Conservation (phyloP, 2,113 vertebrate species). For the Motacilla alba region DNA sequence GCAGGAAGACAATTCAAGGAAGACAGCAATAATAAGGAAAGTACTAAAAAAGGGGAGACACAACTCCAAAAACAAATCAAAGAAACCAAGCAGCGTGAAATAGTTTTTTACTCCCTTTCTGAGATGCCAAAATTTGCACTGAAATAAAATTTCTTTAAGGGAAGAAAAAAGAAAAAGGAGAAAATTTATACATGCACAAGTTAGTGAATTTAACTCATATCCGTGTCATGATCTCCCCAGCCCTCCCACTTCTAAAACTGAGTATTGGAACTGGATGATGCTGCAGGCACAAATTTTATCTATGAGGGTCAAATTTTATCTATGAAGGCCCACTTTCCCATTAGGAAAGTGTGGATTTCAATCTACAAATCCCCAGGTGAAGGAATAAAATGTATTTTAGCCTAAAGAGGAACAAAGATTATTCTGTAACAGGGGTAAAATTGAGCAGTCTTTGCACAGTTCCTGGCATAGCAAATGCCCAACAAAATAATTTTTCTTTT, state of each 20-base stretch:
- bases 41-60: not conserved
- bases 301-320: not conserved
- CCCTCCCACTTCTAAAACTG: not conserved
- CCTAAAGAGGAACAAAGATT: not conserved
- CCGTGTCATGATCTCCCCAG: not conserved
- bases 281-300: not conserved
- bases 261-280: not conserved
- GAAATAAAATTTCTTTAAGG: not conserved
- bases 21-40: not conserved
- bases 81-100: not conserved
- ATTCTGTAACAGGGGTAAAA: not conserved
- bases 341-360: not conserved
- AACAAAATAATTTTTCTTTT: not conserved
- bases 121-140: not conserved
- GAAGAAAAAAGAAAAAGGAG: too few species aligned
- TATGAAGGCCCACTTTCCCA: not conserved
- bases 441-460: not conserved
- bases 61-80: not conserved
- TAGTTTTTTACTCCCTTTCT: slow-evolving; percentile 35
- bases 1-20: not conserved
- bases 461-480: not conserved
- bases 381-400: not conserved
- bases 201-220: not conserved
- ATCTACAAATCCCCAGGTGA: not conserved
- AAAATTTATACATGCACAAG: not conserved